A percentile compares a stretch with the other conserved stretches of the same genome.
Evolutionary conservation across 2,888 invertebrate genomes (phyloP).

Genomic region (Machimus rusticus): DNA sequence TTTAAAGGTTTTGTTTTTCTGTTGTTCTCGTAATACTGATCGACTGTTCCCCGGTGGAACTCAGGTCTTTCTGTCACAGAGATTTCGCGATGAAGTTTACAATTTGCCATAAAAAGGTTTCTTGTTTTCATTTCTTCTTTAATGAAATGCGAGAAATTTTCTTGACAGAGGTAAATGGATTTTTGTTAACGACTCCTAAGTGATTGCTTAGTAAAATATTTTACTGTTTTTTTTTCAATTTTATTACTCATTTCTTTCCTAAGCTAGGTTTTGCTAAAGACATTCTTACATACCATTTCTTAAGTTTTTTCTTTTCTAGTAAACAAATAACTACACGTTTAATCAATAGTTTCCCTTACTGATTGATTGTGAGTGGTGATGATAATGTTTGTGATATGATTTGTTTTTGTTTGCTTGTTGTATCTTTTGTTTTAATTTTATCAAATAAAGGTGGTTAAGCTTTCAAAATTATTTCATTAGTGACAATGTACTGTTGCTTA

Average conservation of each 20-base stretch:
- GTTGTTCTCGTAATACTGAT: slow-evolving; percentile 5
- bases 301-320: neutral
- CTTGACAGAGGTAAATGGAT: neutral
- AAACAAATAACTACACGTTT: slow-evolving; percentile 7
- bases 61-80: neutral
- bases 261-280: neutral
- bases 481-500: neutral
- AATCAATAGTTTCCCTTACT: slow-evolving; percentile 28
- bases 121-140: neutral
- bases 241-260: slow-evolving; percentile 2
- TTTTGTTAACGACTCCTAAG: neutral
- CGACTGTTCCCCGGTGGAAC: neutral
- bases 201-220: slow-evolving; percentile 1
- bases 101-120: neutral
- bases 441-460: neutral
- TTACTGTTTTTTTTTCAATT: neutral
- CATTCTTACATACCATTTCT: slow-evolving; percentile 3
- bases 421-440: neutral
- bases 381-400: slow-evolving; percentile 41
- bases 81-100: neutral
- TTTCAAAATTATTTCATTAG: neutral
- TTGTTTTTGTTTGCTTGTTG: slow-evolving; percentile 17
- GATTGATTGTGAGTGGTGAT: slow-evolving; percentile 36
- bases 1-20: neutral
- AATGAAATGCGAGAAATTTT: neutral